Conservation (phyloP, 2,113 vertebrate genomes). For the Nerophis lumbriciformis region DNA sequence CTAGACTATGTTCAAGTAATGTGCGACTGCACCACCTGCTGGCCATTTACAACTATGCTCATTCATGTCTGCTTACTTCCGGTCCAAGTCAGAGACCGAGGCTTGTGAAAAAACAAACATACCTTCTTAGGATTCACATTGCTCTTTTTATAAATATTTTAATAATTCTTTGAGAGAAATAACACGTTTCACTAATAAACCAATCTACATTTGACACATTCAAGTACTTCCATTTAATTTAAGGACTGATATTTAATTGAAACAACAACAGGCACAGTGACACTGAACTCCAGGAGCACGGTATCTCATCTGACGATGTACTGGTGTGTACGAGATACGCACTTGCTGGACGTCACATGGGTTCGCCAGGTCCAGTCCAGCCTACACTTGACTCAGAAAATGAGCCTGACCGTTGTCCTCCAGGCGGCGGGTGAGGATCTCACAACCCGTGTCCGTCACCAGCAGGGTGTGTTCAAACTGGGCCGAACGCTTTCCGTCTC, state of each 20-base stretch:
- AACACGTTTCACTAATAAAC: constrained; percentile 48
- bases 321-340: constrained; percentile 15
- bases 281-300: constrained; percentile 30
- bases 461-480: constrained; percentile 97
- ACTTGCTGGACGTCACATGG: constrained; percentile 23
- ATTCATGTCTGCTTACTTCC: neutral
- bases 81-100: no score
- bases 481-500: constrained; percentile 93
- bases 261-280: constrained; percentile 36
- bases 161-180: constrained; percentile 2
- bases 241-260: constrained; percentile 52
- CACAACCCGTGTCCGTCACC: constrained; percentile 93
- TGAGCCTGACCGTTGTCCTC: constrained; percentile 84
- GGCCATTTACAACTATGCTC: no score
- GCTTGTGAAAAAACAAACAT: no score
- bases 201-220: constrained; percentile 60
- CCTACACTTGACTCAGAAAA: constrained; percentile 85
- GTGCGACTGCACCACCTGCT: no score
- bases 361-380: constrained; percentile 29
- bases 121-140: neutral
- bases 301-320: constrained; percentile 20
- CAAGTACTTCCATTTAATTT: constrained; percentile 63
- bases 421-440: constrained; percentile 86
- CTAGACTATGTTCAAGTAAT: no score
- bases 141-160: constrained; percentile 54